Evolutionary conservation across 2,888 invertebrate species (phyloP).

Genomic region (Melanchra persicariae): DNA sequence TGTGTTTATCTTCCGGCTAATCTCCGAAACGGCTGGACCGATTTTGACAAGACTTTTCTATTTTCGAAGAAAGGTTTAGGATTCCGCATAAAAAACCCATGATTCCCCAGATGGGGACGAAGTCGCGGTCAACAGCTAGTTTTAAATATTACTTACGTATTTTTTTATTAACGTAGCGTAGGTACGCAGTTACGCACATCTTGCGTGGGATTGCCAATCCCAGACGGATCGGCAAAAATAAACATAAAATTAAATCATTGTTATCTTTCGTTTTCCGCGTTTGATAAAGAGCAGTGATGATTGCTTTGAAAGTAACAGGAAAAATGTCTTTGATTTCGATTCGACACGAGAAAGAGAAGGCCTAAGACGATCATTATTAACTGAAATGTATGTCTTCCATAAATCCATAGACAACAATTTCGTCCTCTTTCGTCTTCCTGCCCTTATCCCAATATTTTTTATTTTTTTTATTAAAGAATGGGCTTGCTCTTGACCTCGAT

Average conservation of each 20-base stretch:
- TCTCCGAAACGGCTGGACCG: too few relatives aligned
- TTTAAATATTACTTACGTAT: slow-evolving; percentile 10
- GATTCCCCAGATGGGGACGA: too few relatives aligned
- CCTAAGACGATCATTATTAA: background rate
- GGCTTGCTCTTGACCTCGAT: too few relatives aligned
- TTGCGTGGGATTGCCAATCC: background rate
- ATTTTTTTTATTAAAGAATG: background rate
- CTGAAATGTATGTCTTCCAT: background rate
- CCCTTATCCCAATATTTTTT: background rate
- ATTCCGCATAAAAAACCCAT: too few relatives aligned
- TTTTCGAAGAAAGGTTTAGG: too few relatives aligned
- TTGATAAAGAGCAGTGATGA: slow-evolving; percentile 12
- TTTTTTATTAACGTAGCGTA: slow-evolving; percentile 15
- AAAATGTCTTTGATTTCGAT: slow-evolving; percentile 7
- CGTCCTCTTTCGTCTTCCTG: too few relatives aligned
- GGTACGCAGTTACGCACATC: too few relatives aligned
- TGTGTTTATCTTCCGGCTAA: too few relatives aligned
- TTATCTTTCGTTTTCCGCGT: slow-evolving; percentile 21
- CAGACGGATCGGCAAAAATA: slow-evolving; percentile 24
- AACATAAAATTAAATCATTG: slow-evolving; percentile 17
- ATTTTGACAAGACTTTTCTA: too few relatives aligned
- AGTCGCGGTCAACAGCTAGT: too few relatives aligned
- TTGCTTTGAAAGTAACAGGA: slow-evolving; percentile 13
- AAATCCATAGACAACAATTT: background rate
- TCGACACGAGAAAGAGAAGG: background rate